phyloP scores from a whole-genome alignment of 2,113 vertebrate species.

The Bubo scandiacus region DNA sequence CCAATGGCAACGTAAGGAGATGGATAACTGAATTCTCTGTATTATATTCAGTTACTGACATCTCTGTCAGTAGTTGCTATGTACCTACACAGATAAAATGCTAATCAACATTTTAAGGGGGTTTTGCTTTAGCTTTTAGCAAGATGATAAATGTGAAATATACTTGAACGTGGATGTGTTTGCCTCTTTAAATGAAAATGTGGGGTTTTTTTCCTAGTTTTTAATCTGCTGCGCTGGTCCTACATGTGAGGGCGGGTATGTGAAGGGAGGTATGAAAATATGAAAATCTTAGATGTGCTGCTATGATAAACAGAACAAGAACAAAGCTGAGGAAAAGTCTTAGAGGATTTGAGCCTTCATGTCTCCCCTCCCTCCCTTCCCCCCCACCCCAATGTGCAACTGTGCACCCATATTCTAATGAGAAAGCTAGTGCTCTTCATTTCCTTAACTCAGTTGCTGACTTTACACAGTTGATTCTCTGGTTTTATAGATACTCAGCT shows the following conservation, averaged over 20 bases:
- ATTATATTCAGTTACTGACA: conserved; percentile 34
- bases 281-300: neutral
- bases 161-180: neutral
- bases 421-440: neutral
- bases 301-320: neutral
- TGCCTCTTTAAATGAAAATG: conserved; percentile 50
- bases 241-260: neutral
- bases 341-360: neutral
- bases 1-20: conserved; percentile 56
- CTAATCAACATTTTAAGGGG: neutral
- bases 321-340: conserved; percentile 11
- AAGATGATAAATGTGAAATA: neutral
- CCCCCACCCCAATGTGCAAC: neutral
- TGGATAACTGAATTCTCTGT: conserved; percentile 54
- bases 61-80: conserved; percentile 38
- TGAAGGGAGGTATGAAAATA: neutral
- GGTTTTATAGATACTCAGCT: neutral
- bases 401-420: neutral
- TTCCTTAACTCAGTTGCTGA: neutral
- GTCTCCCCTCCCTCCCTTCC: neutral
- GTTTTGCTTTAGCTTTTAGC: neutral
- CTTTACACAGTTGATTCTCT: neutral
- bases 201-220: neutral
- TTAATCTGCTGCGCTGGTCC: neutral
- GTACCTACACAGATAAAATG: conserved; percentile 47